Conservation (phyloP, 2,113 vertebrate genomes). For the Maccullochella peelii region DNA sequence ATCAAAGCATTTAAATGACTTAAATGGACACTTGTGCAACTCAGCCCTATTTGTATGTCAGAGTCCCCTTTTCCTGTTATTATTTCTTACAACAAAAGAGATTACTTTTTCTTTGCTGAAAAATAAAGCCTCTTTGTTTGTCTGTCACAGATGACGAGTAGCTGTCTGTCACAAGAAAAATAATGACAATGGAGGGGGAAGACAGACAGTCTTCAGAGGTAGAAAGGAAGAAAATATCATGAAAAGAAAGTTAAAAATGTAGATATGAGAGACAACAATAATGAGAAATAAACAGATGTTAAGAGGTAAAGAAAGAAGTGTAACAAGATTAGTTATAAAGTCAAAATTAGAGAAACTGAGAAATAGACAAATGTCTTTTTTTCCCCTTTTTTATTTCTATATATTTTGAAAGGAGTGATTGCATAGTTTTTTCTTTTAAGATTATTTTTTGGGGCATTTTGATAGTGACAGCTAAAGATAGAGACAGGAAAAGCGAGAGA, state of each 20-base stretch:
- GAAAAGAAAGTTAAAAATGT: background rate
- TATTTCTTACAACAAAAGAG: constrained; percentile 32
- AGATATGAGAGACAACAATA: constrained; percentile 3
- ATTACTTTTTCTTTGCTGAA: constrained; percentile 38
- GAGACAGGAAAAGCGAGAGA: too few relatives aligned
- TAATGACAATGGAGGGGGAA: constrained; percentile 41
- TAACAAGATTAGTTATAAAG: constrained; percentile 3
- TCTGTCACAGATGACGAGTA: constrained; percentile 63
- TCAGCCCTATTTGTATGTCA: constrained; percentile 25
- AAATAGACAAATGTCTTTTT: constrained; percentile 11
- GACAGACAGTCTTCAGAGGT: constrained; percentile 31
- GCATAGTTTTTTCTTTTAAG: too few relatives aligned
- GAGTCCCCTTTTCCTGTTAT: constrained; percentile 21
- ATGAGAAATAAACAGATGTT: constrained; percentile 25
- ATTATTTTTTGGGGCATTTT: too few relatives aligned
- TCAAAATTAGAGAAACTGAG: constrained; percentile 20
- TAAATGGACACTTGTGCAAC: constrained; percentile 8
- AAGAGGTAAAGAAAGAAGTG: constrained; percentile 13
- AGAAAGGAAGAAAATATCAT: constrained; percentile 26
- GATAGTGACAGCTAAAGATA: too few relatives aligned
- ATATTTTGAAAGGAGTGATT: too few relatives aligned
- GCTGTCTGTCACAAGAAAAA: constrained; percentile 51
- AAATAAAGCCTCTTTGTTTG: constrained; percentile 61
- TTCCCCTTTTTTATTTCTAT: too few relatives aligned
- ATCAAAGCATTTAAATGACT: constrained; percentile 13